phyloP scores from a whole-genome alignment of 2,113 vertebrate species.

The Lucifuga dentata region DNA sequence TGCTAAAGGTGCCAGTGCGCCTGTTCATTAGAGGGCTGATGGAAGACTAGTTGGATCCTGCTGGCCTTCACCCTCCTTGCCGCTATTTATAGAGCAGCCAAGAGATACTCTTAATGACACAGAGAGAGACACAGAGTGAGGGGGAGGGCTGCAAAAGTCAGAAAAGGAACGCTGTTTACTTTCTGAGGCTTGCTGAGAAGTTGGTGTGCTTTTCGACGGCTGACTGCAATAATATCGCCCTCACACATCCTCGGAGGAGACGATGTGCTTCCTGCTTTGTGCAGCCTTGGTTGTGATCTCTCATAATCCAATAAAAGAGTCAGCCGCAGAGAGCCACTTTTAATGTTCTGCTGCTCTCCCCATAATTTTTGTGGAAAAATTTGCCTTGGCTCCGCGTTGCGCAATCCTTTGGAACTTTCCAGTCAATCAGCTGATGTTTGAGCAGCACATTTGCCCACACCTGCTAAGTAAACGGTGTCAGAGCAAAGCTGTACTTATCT shows the following conservation, averaged over 20 bases:
- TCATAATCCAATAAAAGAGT: conserved; percentile 13
- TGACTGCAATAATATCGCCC: conserved; percentile 41
- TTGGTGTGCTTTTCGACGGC: conserved; percentile 24
- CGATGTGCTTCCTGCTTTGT: conserved; percentile 15
- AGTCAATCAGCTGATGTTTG: conserved; percentile 79
- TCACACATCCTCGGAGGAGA: conserved; percentile 38
- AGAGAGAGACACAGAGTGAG: conserved; percentile 57
- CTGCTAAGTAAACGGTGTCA: conserved; percentile 77
- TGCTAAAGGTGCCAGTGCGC: conserved; percentile 76
- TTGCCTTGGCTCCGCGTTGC: conserved; percentile 34
- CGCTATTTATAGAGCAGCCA: conserved; percentile 82
- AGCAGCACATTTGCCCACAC: conserved; percentile 78
- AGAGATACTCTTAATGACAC: conserved; percentile 78
- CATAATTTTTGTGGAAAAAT: conserved; percentile 2
- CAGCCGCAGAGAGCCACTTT: conserved; percentile 5
- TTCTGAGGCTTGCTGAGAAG: conserved; percentile 63
- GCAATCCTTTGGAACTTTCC: conserved; percentile 62
- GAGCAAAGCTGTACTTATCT: conserved; percentile 59
- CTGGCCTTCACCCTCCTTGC: conserved; percentile 74
- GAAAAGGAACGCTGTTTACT: conserved; percentile 70
- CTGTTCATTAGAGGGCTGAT: conserved; percentile 80
- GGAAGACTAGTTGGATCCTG: conserved; percentile 76
- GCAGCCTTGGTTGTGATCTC: not conserved
- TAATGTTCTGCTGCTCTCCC: not conserved
- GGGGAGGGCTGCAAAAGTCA: conserved; percentile 54